Conservation (phyloP, 2,797 vertebrate genomes). For the Rhynchotus rufescens region DNA sequence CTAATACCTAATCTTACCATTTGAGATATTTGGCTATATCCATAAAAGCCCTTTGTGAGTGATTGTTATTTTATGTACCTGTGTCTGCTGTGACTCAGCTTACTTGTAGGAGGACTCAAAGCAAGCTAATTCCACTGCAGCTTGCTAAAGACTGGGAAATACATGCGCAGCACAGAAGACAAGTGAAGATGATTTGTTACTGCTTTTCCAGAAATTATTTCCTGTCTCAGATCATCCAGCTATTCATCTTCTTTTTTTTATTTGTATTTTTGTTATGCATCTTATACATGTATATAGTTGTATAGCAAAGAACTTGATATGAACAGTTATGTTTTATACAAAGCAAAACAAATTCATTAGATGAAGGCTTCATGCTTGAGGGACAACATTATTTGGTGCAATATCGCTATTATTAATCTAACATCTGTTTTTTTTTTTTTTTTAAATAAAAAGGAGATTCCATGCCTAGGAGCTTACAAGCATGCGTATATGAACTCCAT, state of each 20-base stretch:
- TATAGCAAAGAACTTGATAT: background rate
- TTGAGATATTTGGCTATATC: background rate
- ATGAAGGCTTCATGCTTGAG: background rate
- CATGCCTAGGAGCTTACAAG: background rate
- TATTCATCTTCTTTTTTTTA: background rate
- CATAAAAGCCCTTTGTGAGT: background rate
- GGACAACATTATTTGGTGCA: background rate
- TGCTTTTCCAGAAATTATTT: background rate
- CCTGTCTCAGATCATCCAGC: background rate
- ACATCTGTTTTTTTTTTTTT: background rate
- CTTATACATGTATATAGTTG: background rate
- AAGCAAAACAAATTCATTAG: background rate
- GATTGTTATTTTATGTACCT: background rate
- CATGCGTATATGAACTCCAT: background rate
- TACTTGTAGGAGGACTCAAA: background rate
- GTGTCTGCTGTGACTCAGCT: background rate
- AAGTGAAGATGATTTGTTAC: background rate
- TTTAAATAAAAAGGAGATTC: background rate
- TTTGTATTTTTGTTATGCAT: background rate
- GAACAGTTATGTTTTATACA: background rate
- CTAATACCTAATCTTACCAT: background rate
- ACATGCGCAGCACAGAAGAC: background rate
- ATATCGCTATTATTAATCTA: background rate
- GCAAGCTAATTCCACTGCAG: background rate
- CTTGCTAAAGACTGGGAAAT: background rate